These are phyloP conservation scores for Plecotus auritus DNA, from an alignment of 2,113 vertebrate species.

Conservation along the genomic window DNA sequence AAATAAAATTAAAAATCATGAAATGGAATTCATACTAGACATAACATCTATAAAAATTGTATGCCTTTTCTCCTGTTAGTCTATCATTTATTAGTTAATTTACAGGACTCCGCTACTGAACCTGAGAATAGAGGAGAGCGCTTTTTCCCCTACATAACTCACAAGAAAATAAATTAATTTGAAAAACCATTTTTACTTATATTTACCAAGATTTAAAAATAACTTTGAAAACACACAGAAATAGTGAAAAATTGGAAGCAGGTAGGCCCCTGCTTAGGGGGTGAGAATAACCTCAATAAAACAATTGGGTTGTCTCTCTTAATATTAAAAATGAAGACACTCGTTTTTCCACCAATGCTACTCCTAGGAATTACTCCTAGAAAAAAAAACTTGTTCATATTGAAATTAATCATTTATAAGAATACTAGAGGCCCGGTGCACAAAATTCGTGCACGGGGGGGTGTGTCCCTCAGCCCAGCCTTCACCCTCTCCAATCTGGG, in stretches of 20 bases:
- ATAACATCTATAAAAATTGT: not conserved
- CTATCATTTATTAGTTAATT: not conserved
- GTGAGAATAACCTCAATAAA: not conserved
- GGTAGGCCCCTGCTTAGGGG: not conserved
- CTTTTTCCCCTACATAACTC: not conserved
- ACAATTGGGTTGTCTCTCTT: not conserved
- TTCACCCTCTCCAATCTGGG: no score
- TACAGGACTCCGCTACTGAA: not conserved
- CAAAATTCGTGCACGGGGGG: no score
- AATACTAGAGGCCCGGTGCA: not conserved
- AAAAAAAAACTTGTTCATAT: not conserved
- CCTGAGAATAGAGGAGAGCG: not conserved
- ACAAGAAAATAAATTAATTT: not conserved
- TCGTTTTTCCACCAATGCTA: not conserved
- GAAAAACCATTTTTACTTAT: not conserved
- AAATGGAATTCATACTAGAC: not conserved
- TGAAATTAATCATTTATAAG: slow-evolving; percentile 12
- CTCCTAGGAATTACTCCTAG: not conserved
- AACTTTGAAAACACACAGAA: not conserved
- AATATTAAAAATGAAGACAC: not conserved
- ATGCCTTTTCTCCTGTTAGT: not conserved
- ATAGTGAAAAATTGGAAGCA: not conserved
- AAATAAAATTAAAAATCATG: not conserved
- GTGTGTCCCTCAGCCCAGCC: no score
- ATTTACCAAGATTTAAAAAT: not conserved